Evolutionary conservation across 2,797 vertebrate genomes (phyloP).

Genomic region (Alosa sapidissima): DNA sequence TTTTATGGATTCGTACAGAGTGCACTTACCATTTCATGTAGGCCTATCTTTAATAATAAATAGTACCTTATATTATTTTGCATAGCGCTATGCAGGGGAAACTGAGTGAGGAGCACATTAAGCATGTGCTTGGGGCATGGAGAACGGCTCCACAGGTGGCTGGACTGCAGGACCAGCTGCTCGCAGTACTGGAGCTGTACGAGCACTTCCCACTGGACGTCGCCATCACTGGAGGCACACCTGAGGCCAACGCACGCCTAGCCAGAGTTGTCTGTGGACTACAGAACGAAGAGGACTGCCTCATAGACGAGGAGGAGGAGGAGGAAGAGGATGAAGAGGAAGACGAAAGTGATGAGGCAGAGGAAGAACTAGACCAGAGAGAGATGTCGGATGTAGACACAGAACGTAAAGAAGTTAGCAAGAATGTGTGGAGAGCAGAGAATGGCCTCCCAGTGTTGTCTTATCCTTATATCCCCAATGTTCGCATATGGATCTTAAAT

Average conservation of each 20-base stretch:
- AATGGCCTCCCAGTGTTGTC: constrained; percentile 22
- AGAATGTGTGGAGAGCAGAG: neutral
- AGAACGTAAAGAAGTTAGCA: too few species aligned
- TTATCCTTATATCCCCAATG: constrained; percentile 42
- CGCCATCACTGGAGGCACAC: constrained; percentile 53
- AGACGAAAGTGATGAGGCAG: constrained; percentile 14
- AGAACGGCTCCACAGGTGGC: constrained; percentile 41
- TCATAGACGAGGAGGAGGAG: constrained; percentile 5
- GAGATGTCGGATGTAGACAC: neutral
- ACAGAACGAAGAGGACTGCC: neutral
- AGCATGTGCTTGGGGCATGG: constrained; percentile 50
- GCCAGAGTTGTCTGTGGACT: constrained; percentile 41
- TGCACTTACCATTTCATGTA: neutral
- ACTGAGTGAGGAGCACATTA: constrained; percentile 48
- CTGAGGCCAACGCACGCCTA: constrained; percentile 39
- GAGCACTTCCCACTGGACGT: constrained; percentile 52
- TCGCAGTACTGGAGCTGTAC: constrained; percentile 48
- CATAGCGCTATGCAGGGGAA: constrained; percentile 47
- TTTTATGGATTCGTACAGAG: neutral
- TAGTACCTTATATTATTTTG: neutral
- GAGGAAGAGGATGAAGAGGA: constrained; percentile 29
- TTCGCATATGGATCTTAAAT: constrained; percentile 46
- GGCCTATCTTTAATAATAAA: neutral
- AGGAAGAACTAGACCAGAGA: neutral
- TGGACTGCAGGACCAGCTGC: constrained; percentile 48